phyloP scores from a whole-genome alignment of 2,888 invertebrate genomes.

The Hirtodrosophila trivittata region DNA sequence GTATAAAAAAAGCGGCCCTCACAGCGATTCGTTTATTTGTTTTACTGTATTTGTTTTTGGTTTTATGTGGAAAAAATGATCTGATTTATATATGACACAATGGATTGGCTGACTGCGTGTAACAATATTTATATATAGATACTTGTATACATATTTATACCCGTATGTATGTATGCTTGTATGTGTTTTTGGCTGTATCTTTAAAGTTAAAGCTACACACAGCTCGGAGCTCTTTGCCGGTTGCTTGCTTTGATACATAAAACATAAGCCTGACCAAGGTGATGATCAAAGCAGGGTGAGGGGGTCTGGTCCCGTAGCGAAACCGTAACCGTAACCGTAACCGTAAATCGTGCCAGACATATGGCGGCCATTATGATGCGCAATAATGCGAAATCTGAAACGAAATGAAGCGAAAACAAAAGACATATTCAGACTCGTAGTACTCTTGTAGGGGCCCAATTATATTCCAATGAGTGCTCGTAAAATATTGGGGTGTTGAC shows the following conservation, averaged over 20 bases:
- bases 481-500: constrained; percentile 82
- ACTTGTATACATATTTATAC: constrained; percentile 16
- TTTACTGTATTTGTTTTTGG: constrained; percentile 7
- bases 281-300: no score
- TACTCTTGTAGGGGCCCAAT: constrained; percentile 63
- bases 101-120: no score
- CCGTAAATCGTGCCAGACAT: constrained; percentile 55
- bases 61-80: constrained; percentile 71
- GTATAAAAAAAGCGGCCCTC: no score
- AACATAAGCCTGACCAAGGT: constrained; percentile 75
- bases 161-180: constrained; percentile 27
- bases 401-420: constrained; percentile 45
- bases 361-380: constrained; percentile 73
- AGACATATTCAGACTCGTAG: constrained; percentile 36
- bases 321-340: constrained; percentile 18
- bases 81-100: constrained; percentile 81
- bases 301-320: no score
- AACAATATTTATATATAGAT: constrained; percentile 22
- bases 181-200: constrained; percentile 6
- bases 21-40: no score
- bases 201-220: constrained; percentile 16
- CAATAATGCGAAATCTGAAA: constrained; percentile 67
- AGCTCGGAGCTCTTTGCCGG: constrained; percentile 32
- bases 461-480: constrained; percentile 77
- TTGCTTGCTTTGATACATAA: constrained; percentile 72